A percentile compares a stretch with the other conserved stretches of the same genome.
Conservation (phyloP, 2,888 invertebrate species). For the Luperina nickerlii region DNA sequence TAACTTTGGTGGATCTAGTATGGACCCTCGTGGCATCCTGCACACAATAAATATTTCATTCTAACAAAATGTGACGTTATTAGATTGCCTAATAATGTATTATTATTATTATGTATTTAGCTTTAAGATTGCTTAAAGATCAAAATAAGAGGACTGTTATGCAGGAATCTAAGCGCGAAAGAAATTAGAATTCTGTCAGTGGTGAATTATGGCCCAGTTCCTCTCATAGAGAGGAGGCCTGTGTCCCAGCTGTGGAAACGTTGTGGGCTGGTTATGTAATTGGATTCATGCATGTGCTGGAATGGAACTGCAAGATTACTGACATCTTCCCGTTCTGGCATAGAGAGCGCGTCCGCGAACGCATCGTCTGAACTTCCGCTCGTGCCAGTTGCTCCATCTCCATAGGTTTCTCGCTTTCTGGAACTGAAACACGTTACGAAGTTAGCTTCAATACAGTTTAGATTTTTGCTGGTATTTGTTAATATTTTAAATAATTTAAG, state of each 20-base stretch:
- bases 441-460: neutral
- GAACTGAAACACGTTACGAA: conserved; percentile 73
- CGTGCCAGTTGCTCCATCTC: conserved; percentile 92
- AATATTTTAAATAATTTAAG: neutral
- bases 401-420: conserved; percentile 90
- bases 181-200: too few relatives aligned
- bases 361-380: conserved; percentile 90
- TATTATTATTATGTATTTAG: too few relatives aligned
- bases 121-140: too few relatives aligned
- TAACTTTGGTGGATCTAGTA: neutral
- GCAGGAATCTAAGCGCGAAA: too few relatives aligned
- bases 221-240: too few relatives aligned
- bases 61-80: too few relatives aligned
- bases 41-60: neutral
- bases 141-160: too few relatives aligned
- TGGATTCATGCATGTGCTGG: neutral
- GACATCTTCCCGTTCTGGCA: conserved; percentile 91
- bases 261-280: too few relatives aligned
- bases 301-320: conserved; percentile 63
- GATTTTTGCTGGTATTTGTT: neutral
- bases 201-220: too few relatives aligned
- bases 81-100: too few relatives aligned
- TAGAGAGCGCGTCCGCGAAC: conserved; percentile 90
- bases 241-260: too few relatives aligned
- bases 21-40: neutral